phyloP scores from a whole-genome alignment of 2,797 vertebrate genomes.

The Distichodus sexfasciatus region DNA sequence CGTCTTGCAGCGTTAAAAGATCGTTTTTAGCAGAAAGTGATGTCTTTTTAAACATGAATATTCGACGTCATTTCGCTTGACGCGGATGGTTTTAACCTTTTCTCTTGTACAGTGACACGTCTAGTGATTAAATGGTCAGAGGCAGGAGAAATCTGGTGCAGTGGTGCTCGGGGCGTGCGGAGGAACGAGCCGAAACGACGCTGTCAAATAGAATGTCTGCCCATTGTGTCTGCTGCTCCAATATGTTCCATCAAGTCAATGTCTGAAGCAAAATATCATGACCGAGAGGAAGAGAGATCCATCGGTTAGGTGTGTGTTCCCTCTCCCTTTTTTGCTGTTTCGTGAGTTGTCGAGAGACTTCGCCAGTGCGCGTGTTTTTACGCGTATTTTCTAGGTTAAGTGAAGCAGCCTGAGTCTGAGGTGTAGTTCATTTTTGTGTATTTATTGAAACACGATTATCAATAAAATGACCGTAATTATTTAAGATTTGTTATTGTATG shows the following conservation, averaged over 20 bases:
- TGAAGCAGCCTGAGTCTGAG: too few species aligned
- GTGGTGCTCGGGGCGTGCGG: conserved; percentile 57
- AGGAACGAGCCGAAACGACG: conserved; percentile 66
- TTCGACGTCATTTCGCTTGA: conserved; percentile 59
- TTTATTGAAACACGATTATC: background rate
- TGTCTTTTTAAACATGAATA: conserved; percentile 52
- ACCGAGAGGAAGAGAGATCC: too few species aligned
- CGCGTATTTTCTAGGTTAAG: background rate
- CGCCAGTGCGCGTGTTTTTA: background rate
- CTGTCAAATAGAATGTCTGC: conserved; percentile 61
- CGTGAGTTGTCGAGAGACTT: background rate
- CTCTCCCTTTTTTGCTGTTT: background rate
- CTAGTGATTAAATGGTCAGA: conserved; percentile 60
- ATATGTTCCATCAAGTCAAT: conserved; percentile 53
- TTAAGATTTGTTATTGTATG: background rate
- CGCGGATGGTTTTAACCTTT: conserved; percentile 74
- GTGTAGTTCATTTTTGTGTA: background rate
- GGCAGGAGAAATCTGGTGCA: conserved; percentile 69
- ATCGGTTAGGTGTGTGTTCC: too few species aligned
- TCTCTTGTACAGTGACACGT: conserved; percentile 57
- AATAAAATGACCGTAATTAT: background rate
- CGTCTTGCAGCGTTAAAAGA: too few species aligned
- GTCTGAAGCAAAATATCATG: conserved; percentile 41
- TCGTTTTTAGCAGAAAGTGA: background rate
- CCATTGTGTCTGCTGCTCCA: conserved; percentile 30